Conservation (phyloP, 2,888 invertebrate genomes). For the Rhamphomyia laevipes region DNA sequence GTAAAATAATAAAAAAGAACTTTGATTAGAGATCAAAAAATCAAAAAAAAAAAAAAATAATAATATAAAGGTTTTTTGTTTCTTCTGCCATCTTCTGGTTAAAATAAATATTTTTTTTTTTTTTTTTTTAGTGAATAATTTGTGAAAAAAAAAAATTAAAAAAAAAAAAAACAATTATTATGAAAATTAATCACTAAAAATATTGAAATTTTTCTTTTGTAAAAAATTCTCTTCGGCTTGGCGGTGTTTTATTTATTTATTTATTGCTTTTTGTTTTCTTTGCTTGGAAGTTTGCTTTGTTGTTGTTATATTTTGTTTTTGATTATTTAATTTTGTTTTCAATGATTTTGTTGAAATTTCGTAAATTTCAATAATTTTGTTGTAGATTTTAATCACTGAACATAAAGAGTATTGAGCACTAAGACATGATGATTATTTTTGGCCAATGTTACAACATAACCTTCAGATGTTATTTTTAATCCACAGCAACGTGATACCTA, state of each 20-base stretch:
- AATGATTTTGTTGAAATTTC: background rate
- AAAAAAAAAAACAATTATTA: too few species aligned
- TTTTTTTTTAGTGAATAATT: constrained; percentile 14
- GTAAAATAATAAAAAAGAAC: constrained; percentile 21
- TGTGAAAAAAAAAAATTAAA: too few species aligned
- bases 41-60: too few species aligned
- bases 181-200: background rate
- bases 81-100: constrained; percentile 9
- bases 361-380: background rate
- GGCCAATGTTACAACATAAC: constrained; percentile 90
- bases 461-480: constrained; percentile 92
- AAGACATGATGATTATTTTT: constrained; percentile 98
- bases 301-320: background rate
- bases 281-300: constrained; percentile 15
- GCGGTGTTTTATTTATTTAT: constrained; percentile 24
- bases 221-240: constrained; percentile 11
- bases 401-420: constrained; percentile 87
- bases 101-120: constrained; percentile 15
- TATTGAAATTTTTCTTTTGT: background rate
- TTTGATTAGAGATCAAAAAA: constrained; percentile 13
- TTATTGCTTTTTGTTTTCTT: constrained; percentile 23
- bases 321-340: background rate
- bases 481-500: constrained; percentile 97
- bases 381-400: constrained; percentile 70
- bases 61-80: background rate